Evolutionary conservation across 2,113 vertebrate species (phyloP).

Genomic region (Oxygymnocypris stewartii): DNA sequence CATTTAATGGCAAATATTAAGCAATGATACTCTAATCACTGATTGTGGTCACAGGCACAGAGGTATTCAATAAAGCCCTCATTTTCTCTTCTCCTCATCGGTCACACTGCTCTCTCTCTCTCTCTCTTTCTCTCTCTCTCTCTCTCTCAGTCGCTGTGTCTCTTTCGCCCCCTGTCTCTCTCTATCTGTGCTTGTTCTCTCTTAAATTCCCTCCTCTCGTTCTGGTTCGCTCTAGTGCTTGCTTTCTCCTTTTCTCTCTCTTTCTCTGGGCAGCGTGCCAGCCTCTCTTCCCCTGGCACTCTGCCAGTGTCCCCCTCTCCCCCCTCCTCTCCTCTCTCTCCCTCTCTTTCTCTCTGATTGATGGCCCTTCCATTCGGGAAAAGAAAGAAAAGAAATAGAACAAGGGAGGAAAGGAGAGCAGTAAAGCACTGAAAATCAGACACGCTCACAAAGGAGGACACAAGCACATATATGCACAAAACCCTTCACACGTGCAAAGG

Average conservation of each 20-base stretch:
- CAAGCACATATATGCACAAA: background rate
- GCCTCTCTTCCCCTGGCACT: conserved; percentile 35
- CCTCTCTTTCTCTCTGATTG: conserved; percentile 54
- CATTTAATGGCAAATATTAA: conserved; percentile 46
- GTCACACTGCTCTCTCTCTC: conserved; percentile 39
- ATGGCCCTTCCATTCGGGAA: conserved; percentile 15
- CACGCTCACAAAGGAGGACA: conserved; percentile 28
- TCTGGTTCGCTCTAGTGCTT: conserved; percentile 40
- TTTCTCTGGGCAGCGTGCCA: conserved; percentile 25
- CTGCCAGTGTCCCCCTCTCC: conserved; percentile 33
- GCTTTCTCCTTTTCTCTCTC: conserved; percentile 32
- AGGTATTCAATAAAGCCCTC: conserved; percentile 59
- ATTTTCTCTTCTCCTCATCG: conserved; percentile 50
- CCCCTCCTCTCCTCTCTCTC: conserved; percentile 48
- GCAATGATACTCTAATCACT: conserved; percentile 53
- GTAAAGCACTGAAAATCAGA: conserved; percentile 29
- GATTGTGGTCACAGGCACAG: conserved; percentile 55
- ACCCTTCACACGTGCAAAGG: background rate
- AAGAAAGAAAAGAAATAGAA: conserved; percentile 24
- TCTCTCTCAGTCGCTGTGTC: conserved; percentile 28
- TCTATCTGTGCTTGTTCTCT: conserved; percentile 31
- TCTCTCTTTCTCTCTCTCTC: conserved; percentile 29
- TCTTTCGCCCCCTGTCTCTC: conserved; percentile 26
- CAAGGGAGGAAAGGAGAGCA: conserved; percentile 31
- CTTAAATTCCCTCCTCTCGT: conserved; percentile 29